Base-by-base conservation (phyloP, 2,888 invertebrate genomes). In the Sarcophaga variegata region DNA sequence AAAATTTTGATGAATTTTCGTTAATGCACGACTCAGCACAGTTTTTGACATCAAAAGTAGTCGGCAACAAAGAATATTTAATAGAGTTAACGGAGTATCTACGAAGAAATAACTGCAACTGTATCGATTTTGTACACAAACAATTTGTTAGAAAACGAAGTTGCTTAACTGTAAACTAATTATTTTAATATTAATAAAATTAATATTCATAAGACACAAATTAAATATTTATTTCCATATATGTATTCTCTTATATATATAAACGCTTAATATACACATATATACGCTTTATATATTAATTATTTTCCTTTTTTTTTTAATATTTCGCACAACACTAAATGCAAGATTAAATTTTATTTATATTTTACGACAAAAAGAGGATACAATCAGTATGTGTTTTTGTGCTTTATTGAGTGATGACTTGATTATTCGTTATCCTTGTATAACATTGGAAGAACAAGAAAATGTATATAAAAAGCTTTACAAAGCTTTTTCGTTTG, bases 351-450 rank as follows among this genome's bases (percentile, higher is more conserved):
- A 60, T 60, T 67, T 37, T 62, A 72, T 76, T 82, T 82, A 70
- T 62, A 63, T 72, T 81, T 81, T 81, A 47, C 59, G 70, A 75
- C 64, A 80, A 75, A 74, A 45, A 71, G 54, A 60, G 63, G 70
- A 37, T 37, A 37, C 37, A 37, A 37, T 37, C 37, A 37, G 37
- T 37, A 37, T 64, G 59, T 64, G 60, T 76, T 60, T 81, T 74
- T 72, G 75, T 81, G 45, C 74, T 72, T 59, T 59, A 66, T 76
- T 67, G 69, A 77, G 45, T 85, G 72, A 77, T 77, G 77, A 76
- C 72, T 72, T 85, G 62, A 85, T 27, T 67, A 66, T 84, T 75
- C 69, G 76, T 77, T 81, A 85, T 85, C 81, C 85, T 83, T 76
- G 75, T 67, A 67, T 45, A 54, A 69, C 76, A 64, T 76, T 76